phyloP scores from a whole-genome alignment of 23 tunicate species.

The Corella eumyota region DNA sequence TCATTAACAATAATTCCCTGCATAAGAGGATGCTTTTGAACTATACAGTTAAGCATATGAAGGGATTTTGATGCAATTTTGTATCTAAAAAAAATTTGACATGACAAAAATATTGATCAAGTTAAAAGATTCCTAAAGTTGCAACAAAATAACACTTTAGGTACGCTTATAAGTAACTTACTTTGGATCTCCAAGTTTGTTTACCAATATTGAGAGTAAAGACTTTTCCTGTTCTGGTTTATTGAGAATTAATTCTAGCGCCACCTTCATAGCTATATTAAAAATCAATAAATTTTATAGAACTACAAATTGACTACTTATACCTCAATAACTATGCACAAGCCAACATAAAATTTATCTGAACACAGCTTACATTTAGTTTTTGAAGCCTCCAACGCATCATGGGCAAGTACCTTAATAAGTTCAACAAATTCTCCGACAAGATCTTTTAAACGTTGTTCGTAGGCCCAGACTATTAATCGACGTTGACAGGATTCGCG shows the following conservation, averaged over 20 bases:
- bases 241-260: conserved; percentile 29
- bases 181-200: conserved; percentile 87
- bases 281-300: background rate
- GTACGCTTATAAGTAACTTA: too few species aligned
- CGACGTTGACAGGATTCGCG: conserved; percentile 18
- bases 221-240: conserved; percentile 85
- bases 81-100: background rate
- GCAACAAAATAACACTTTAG: background rate
- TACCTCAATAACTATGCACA: too few species aligned
- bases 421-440: conserved; percentile 11
- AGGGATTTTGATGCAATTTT: conserved; percentile 58
- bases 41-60: conserved; percentile 39
- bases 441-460: conserved; percentile 34
- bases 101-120: background rate
- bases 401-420: conserved; percentile 25
- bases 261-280: conserved; percentile 36
- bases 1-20: conserved; percentile 53
- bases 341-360: too few species aligned
- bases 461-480: conserved; percentile 60
- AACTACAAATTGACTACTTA: too few species aligned
- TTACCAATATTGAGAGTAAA: conserved; percentile 42
- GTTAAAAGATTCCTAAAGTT: background rate
- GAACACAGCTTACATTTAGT: too few species aligned
- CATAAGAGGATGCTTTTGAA: conserved; percentile 68
- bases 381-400: conserved; percentile 43